Evolutionary conservation across 2,888 invertebrate genomes (phyloP).

Genomic region (Drosophila tanythrix): DNA sequence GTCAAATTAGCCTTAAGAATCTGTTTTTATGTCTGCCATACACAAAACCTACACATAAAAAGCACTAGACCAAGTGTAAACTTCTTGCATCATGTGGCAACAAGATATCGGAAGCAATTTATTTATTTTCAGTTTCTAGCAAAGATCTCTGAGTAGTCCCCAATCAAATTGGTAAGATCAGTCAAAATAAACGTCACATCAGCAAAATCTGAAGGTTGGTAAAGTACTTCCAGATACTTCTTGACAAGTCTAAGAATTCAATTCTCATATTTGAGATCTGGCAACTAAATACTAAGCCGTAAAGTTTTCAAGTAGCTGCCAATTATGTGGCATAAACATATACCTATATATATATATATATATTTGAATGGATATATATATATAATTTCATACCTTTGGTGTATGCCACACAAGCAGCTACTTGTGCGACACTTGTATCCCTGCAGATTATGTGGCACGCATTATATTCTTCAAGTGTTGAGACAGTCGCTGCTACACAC

Average conservation of each 20-base stretch:
- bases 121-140: background rate
- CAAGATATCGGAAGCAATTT: background rate
- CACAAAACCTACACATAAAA: no score
- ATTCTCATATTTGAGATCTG: background rate
- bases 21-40: background rate
- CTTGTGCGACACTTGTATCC: background rate
- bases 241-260: background rate
- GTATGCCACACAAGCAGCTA: background rate
- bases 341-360: background rate
- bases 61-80: background rate
- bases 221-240: background rate
- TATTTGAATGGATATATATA: background rate
- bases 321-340: no score
- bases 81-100: background rate
- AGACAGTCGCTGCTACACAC: background rate
- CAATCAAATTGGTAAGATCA: no score
- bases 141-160: background rate
- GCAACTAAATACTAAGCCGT: no score
- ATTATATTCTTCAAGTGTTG: conserved; percentile 2
- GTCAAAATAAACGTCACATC: background rate
- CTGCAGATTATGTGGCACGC: background rate
- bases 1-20: conserved; percentile 16
- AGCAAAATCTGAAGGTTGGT: background rate
- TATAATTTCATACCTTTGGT: background rate
- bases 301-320: no score